Evolutionary conservation across 2,797 vertebrate species (phyloP).

Genomic region (Mus caroli): DNA sequence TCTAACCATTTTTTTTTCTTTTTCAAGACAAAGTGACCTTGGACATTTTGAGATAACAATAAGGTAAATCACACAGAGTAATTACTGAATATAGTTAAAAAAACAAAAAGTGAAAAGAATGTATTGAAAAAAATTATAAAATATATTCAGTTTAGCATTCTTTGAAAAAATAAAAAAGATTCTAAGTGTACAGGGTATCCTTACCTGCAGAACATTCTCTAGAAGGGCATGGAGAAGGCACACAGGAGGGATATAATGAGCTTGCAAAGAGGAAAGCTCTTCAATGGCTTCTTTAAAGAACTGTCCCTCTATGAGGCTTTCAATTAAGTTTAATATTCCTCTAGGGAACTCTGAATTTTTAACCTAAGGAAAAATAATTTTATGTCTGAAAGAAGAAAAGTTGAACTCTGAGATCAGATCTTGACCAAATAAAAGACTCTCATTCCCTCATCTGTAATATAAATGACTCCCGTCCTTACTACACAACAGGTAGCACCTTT

Average conservation of each 20-base stretch:
- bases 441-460: slow-evolving; percentile 35
- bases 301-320: slow-evolving; percentile 87
- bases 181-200: slow-evolving; percentile 11
- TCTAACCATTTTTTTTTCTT: not conserved
- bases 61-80: not conserved
- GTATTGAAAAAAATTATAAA: slow-evolving; percentile 17
- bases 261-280: slow-evolving; percentile 89
- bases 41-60: slow-evolving; percentile 47
- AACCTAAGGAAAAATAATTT: slow-evolving; percentile 82
- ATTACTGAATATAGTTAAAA: not conserved
- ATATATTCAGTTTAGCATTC: not conserved
- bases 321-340: slow-evolving; percentile 82
- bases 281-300: slow-evolving; percentile 89
- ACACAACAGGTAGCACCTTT: not conserved
- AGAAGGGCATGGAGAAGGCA: slow-evolving; percentile 92
- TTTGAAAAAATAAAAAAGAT: slow-evolving; percentile 12
- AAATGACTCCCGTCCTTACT: not conserved
- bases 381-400: slow-evolving; percentile 61
- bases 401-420: slow-evolving; percentile 49
- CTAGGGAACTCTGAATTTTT: slow-evolving; percentile 78
- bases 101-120: not conserved
- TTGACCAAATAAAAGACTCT: slow-evolving; percentile 20
- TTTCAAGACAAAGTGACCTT: slow-evolving; percentile 22
- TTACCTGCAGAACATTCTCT: slow-evolving; percentile 92
- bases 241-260: slow-evolving; percentile 91